Evolutionary conservation across 2,797 vertebrate genomes (phyloP).

Genomic region (Orestias chungarensis): DNA sequence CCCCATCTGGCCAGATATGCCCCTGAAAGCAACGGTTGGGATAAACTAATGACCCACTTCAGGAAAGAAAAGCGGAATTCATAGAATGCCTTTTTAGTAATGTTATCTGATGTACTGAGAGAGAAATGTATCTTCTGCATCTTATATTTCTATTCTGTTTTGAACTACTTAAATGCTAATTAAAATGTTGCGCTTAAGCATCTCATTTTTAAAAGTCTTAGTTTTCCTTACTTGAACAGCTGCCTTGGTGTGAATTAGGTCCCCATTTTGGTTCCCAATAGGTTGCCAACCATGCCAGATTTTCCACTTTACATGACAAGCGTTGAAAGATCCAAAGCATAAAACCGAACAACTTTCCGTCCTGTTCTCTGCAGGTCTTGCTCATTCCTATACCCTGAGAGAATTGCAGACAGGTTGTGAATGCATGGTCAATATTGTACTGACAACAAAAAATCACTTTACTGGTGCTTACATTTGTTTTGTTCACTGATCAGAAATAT

Average conservation of each 20-base stretch:
- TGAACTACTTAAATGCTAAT: background rate
- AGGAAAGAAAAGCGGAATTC: conserved; percentile 68
- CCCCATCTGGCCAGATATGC: conserved; percentile 78
- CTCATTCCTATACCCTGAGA: background rate
- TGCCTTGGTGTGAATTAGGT: background rate
- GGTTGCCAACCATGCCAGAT: background rate
- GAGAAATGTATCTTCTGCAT: conserved; percentile 6
- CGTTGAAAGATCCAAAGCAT: background rate
- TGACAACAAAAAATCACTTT: background rate
- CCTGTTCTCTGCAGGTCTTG: background rate
- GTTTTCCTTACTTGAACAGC: background rate
- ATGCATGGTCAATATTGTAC: background rate
- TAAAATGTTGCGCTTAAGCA: background rate
- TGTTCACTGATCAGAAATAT: background rate
- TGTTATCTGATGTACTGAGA: conserved; percentile 56
- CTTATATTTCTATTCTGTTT: background rate
- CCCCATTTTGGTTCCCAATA: background rate
- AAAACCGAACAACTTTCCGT: background rate
- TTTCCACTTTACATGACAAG: background rate
- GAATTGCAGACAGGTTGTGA: background rate
- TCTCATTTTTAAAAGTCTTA: background rate
- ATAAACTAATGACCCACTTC: conserved; percentile 78
- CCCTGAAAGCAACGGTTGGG: conserved; percentile 68
- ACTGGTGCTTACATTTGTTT: background rate
- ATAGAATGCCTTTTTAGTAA: conserved; percentile 56